Percentiles rank a stretch among this genome's conserved stretches.
Evolutionary conservation across 1,140 invertebrate species (phyloP).

Genomic region (Drosophila lacteicornis): DNA sequence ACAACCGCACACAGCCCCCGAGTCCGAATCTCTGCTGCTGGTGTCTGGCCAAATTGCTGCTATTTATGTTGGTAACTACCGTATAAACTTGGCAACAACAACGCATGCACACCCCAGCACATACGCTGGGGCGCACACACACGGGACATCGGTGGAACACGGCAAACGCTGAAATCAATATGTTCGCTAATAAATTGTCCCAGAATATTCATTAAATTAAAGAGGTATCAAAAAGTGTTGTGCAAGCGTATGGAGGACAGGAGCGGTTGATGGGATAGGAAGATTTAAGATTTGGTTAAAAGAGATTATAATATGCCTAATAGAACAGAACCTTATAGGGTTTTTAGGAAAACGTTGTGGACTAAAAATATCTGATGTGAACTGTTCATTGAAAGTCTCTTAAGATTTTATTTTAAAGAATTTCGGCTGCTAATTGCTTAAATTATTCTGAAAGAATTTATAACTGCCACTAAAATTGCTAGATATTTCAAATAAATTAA

Average conservation of each 20-base stretch:
- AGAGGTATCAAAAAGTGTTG: slow-evolving; percentile 67
- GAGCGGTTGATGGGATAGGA: slow-evolving; percentile 12
- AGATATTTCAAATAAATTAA: background rate
- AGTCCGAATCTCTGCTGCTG: slow-evolving; percentile 49
- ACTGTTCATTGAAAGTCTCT: too few species aligned
- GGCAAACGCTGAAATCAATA: slow-evolving; percentile 84
- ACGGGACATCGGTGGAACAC: slow-evolving; percentile 56
- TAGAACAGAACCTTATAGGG: too few species aligned
- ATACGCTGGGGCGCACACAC: slow-evolving; percentile 25
- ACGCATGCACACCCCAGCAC: slow-evolving; percentile 43
- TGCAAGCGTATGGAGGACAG: slow-evolving; percentile 43
- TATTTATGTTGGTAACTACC: slow-evolving; percentile 84
- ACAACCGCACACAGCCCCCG: slow-evolving; percentile 1
- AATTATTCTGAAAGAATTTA: too few species aligned
- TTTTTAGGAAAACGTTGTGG: too few species aligned
- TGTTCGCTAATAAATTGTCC: slow-evolving; percentile 83
- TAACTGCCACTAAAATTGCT: too few species aligned
- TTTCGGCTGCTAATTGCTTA: too few species aligned
- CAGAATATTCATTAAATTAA: slow-evolving; percentile 84
- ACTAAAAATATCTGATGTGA: too few species aligned
- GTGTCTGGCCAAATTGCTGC: slow-evolving; percentile 84
- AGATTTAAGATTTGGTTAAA: background rate
- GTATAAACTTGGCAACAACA: slow-evolving; percentile 81
- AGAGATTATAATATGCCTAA: too few species aligned
- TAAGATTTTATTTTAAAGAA: too few species aligned